Percentiles rank a stretch among this genome's conserved stretches.
phyloP scores from a whole-genome alignment of 2,888 invertebrate species.

The Drosophila setosimentum region DNA sequence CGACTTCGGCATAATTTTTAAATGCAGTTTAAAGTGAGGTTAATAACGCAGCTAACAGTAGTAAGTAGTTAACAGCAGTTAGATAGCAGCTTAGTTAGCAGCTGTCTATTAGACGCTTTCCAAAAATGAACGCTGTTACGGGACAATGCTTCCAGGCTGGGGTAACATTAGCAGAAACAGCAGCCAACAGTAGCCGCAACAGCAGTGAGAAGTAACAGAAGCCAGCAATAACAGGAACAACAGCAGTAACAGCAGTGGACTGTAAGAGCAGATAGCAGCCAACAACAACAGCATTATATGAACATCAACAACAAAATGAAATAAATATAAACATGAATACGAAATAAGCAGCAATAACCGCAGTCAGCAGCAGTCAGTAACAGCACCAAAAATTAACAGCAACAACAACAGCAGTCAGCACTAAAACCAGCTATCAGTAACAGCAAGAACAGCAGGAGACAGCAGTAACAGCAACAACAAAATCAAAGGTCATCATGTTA shows the following conservation, averaged over 20 bases:
- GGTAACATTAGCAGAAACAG: slow-evolving; percentile 35
- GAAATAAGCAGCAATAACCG: no score
- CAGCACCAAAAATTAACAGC: not conserved
- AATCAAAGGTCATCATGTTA: not conserved
- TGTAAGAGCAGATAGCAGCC: not conserved
- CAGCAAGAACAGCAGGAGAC: not conserved
- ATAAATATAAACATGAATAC: no score
- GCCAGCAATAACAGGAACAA: no score
- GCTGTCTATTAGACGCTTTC: slow-evolving; percentile 24
- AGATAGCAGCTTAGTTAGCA: not conserved
- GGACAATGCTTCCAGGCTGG: slow-evolving; percentile 53
- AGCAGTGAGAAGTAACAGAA: not conserved
- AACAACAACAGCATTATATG: not conserved
- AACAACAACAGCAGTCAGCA: not conserved
- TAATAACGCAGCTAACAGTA: slow-evolving; percentile 13
- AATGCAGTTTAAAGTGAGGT: slow-evolving; percentile 62
- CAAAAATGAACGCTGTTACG: slow-evolving; percentile 67
- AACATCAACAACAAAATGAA: not conserved
- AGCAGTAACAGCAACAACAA: not conserved
- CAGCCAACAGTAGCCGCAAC: not conserved
- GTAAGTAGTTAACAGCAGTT: not conserved
- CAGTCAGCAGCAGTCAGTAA: not conserved
- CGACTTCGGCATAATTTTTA: slow-evolving; percentile 62
- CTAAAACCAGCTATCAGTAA: not conserved
- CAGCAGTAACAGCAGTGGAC: not conserved